Base-by-base conservation (phyloP, 1,140 invertebrate genomes). In the Andrena cerasifolii region DNA sequence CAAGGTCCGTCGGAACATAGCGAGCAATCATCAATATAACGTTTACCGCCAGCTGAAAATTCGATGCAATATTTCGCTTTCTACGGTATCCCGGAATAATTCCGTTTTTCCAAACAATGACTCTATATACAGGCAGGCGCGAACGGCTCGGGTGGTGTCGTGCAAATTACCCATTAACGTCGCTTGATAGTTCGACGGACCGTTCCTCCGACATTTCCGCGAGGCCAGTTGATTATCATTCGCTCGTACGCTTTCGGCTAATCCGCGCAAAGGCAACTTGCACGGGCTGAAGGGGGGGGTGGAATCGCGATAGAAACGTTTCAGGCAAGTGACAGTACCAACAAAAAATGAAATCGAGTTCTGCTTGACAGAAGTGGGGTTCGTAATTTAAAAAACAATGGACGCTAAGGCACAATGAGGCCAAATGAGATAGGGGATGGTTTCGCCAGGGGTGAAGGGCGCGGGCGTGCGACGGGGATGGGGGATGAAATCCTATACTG, bases 341-440 rank as follows among this genome's bases (percentile, higher is more conserved):
- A 87, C 86, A 89, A 90, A 90, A 91, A 89, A 85, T 89, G 89
- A 89, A 90, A 90, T 91, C 87, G 88, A 90, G 87, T 89, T 91
- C 81, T 82, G 85, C 85, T 86, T 86, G 84, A 85, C 87, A 89
- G 88, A 90, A 91, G 89, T 89, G 88, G 89, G 87, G 87, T 90
- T 89, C 87, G 91, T 92, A 92, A 92, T 92, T 92, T 91, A 91
- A 92, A 91, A 92, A 92, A 92, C 91, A 92, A 92, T 92, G 88
- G 91, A 88, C 83, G 86, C 83, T 88, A 88, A 88, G 87, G 89
- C 83, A 92, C 90, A 92, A 92, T 92, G 91, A 92, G 90, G 90
- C 90, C 86, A 92, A 92, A 92, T 92, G 91, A 92, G 91, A 92
- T 90, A 90, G 91, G 90, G 90, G 88, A 89, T 87, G 87, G 83